These are phyloP conservation scores for Aegithalos caudatus DNA, from an alignment of 2,113 vertebrate genomes.

Conservation along the genomic window DNA sequence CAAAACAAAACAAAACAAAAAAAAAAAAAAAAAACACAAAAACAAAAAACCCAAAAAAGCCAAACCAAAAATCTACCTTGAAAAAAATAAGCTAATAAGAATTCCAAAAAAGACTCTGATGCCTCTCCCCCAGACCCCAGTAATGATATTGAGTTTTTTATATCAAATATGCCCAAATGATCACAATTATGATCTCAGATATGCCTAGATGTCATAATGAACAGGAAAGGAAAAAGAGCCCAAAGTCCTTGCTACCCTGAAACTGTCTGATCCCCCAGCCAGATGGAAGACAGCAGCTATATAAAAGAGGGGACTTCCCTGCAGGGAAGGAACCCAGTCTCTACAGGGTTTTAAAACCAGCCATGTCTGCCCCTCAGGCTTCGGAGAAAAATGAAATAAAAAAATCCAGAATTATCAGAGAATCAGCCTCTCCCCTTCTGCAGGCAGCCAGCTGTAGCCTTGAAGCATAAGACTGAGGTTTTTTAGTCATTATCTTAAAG, in stretches of 20 bases:
- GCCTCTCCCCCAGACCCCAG: background rate
- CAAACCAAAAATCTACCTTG: background rate
- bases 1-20: background rate
- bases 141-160: background rate
- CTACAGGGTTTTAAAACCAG: background rate
- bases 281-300: background rate
- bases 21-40: no score
- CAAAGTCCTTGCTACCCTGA: background rate
- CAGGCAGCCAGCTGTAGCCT: background rate
- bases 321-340: background rate
- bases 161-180: conserved; percentile 9
- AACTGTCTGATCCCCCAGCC: background rate
- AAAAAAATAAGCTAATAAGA: background rate
- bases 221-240: background rate
- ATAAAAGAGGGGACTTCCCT: background rate
- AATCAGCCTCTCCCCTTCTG: background rate
- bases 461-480: background rate
- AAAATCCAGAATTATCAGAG: background rate
- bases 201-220: background rate
- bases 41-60: no score
- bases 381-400: background rate
- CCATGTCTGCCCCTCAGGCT: background rate
- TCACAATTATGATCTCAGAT: background rate
- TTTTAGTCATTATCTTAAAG: background rate
- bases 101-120: background rate